Evolutionary conservation across 2,888 invertebrate species (phyloP).

Genomic region (Drosophila fulvimacula): DNA sequence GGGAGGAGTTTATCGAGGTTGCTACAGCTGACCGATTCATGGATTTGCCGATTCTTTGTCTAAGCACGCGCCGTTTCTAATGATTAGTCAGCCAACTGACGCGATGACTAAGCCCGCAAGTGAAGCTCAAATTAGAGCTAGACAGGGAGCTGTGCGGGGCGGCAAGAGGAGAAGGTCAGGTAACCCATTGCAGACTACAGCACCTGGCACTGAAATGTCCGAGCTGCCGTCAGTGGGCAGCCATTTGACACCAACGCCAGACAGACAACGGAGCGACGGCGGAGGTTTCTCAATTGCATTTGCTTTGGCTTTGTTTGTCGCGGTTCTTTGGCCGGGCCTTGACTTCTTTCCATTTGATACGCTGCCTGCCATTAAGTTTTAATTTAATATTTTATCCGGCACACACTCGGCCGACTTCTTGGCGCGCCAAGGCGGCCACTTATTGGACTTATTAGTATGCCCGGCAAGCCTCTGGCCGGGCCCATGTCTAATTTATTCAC

Average conservation of each 20-base stretch:
- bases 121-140: constrained; percentile 63
- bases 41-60: constrained; percentile 27
- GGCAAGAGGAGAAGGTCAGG: constrained; percentile 42
- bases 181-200: constrained; percentile 36
- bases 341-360: constrained; percentile 70
- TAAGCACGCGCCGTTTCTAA: constrained; percentile 46
- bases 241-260: constrained; percentile 67
- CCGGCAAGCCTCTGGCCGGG: constrained; percentile 48
- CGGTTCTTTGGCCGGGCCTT: constrained; percentile 73
- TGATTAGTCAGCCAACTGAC: constrained; percentile 62
- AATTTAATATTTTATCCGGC: constrained; percentile 62
- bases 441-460: constrained; percentile 67
- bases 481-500: constrained; percentile 69
- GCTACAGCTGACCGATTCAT: constrained; percentile 18
- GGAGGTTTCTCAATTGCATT: constrained; percentile 51
- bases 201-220: constrained; percentile 51
- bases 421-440: constrained; percentile 17
- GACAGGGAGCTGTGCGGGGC: not conserved
- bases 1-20: constrained; percentile 5
- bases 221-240: constrained; percentile 50
- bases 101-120: constrained; percentile 64
- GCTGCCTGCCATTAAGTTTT: constrained; percentile 55
- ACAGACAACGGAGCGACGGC: constrained; percentile 4
- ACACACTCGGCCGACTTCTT: constrained; percentile 24
- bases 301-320: constrained; percentile 41